A percentile compares a stretch with the other conserved stretches of the same genome.
phyloP scores from a whole-genome alignment of 2,113 vertebrate genomes.

The Mastomys natalensis region DNA sequence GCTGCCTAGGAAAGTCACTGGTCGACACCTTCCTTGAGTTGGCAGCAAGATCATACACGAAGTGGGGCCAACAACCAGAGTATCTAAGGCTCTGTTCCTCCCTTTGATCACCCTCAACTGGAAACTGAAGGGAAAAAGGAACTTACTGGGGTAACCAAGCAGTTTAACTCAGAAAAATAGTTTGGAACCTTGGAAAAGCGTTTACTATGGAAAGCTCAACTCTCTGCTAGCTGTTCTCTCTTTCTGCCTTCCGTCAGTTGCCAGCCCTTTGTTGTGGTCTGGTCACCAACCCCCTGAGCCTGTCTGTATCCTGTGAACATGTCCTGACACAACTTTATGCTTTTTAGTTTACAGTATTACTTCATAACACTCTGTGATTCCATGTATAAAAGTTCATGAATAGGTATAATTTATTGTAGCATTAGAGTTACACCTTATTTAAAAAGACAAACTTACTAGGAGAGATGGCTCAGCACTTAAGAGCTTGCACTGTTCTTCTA shows the following conservation, averaged over 20 bases:
- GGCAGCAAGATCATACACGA: not conserved
- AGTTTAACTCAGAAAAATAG: slow-evolving; percentile 40
- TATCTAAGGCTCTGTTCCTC: not conserved
- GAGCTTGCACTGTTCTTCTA: not conserved
- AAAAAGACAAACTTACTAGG: not conserved
- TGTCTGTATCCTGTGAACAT: not conserved
- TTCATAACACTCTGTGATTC: not conserved
- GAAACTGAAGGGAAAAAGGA: not conserved
- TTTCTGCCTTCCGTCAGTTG: not conserved
- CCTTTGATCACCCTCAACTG: not conserved
- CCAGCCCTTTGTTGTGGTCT: not conserved
- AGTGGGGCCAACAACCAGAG: not conserved
- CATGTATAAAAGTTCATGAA: slow-evolving; percentile 36
- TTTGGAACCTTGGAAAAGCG: slow-evolving; percentile 11
- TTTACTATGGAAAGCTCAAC: not conserved
- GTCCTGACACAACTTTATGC: not conserved
- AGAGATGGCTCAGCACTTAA: not conserved
- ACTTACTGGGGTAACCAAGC: not conserved
- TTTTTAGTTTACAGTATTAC: not conserved
- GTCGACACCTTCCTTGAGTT: not conserved
- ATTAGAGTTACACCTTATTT: not conserved
- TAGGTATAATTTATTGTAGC: not conserved
- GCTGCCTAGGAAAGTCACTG: not conserved
- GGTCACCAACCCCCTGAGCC: not conserved
- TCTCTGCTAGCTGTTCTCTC: not conserved